Base-by-base conservation (phyloP, 2,797 vertebrate genomes). In the Clarias pachynema region DNA sequence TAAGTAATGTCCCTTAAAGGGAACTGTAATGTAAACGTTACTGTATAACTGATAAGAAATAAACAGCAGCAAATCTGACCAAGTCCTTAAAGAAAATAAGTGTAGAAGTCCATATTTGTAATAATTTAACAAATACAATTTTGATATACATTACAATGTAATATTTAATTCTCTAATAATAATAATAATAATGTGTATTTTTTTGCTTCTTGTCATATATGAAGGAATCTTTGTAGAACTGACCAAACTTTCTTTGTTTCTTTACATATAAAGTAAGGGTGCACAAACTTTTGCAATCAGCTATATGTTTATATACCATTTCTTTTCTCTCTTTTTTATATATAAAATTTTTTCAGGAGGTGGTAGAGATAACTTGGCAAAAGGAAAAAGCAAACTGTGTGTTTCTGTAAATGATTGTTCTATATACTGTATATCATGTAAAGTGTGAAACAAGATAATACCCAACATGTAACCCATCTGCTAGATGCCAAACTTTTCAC, bases 271-370 rank as follows among this genome's bases (percentile, higher is more conserved):
- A 57, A 24, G 56, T 53, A 4, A 63, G 15, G 37, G 37, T 79
- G 37, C 15, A 1, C 78, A 79, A 65, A 79, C 37, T 79, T 79
- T 79, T 79, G 78, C 37, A 79, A 8, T 65, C 60, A 65, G 3
- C 59, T 40, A 15, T 65, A 80, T 65, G 4, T n/a, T 60, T 37
- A 3, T 37, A 3, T 31, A 60, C 57, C 18, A 22, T 37, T 53
- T 63, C 7, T 63, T 9, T 24, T 29, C 44, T 49, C 10, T 53
- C 44, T 12, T 49, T 49, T 14, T 49, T 49, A 1, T 49, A 10
- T 49, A 40, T 40, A 0, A 0, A 40, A 14, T 3, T 53, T 53
- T 53, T 49, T 10, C 9, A 9, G 10, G 49, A 8, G 49, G 49
- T 14, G 49, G 49, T 18, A 66, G 16, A 68, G 68, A 53, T 56